A percentile compares a stretch with the other conserved stretches of the same genome.
Evolutionary conservation across 2,797 vertebrate species (phyloP).

Genomic region (Pagetopsis macropterus): DNA sequence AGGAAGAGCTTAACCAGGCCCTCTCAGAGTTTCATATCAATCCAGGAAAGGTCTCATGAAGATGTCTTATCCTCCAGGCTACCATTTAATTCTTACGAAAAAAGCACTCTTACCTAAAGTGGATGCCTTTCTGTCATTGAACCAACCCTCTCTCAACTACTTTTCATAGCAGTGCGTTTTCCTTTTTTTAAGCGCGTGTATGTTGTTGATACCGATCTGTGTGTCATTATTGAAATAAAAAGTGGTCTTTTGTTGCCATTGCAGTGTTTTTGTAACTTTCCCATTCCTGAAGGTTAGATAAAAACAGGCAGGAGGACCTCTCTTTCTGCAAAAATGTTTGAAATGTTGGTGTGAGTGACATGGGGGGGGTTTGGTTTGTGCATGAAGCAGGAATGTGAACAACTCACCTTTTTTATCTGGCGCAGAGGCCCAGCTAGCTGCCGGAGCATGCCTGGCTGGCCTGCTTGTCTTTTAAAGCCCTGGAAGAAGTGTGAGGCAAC

Average conservation of each 20-base stretch:
- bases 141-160: neutral
- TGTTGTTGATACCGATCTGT: constrained; percentile 12
- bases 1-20: constrained; percentile 35
- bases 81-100: constrained; percentile 17
- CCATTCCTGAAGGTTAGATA: constrained; percentile 19
- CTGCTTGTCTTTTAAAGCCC: constrained; percentile 59
- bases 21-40: constrained; percentile 36
- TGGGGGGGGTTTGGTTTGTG: constrained; percentile 79
- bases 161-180: constrained; percentile 49
- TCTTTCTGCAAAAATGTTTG: neutral
- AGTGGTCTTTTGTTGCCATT: constrained; percentile 4
- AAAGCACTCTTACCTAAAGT: constrained; percentile 10
- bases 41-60: constrained; percentile 58
- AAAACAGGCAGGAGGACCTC: constrained; percentile 50
- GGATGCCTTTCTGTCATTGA: constrained; percentile 23
- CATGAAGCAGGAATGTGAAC: constrained; percentile 85
- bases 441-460: constrained; percentile 75
- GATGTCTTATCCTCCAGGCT: constrained; percentile 26
- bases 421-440: constrained; percentile 75
- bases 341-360: constrained; percentile 45
- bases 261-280: constrained; percentile 3
- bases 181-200: constrained; percentile 27
- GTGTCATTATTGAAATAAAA: neutral
- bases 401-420: constrained; percentile 81
- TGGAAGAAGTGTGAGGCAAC: constrained; percentile 46